Conservation (phyloP, 2,888 invertebrate species). For the Iphiclides podalirius region DNA sequence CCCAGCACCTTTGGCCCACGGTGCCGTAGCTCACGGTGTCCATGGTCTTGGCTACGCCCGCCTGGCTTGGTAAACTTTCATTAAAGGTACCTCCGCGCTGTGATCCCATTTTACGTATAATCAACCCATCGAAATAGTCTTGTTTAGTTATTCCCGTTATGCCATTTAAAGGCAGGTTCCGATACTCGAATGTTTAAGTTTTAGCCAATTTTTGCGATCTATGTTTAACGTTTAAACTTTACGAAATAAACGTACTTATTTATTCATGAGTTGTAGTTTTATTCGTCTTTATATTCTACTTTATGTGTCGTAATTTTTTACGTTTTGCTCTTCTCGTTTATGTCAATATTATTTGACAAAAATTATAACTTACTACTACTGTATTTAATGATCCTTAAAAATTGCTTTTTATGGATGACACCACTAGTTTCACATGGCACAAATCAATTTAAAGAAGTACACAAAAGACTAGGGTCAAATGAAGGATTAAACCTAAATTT, state of each 20-base stretch:
- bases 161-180: conserved; percentile 1
- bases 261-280: neutral
- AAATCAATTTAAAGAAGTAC: too few species aligned
- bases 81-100: conserved; percentile 1
- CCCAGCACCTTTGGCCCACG: conserved; percentile 16
- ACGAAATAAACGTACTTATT: conserved; percentile 16
- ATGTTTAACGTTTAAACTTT: neutral
- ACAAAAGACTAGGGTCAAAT: too few species aligned
- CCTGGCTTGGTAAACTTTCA: conserved; percentile 22
- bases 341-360: too few species aligned
- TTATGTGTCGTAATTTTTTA: too few species aligned
- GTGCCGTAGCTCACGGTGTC: conserved; percentile 18
- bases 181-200: neutral
- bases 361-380: too few species aligned
- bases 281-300: too few species aligned
- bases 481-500: too few species aligned
- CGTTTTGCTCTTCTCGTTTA: too few species aligned
- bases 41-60: conserved; percentile 24
- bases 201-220: neutral
- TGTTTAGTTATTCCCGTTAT: neutral
- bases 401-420: too few species aligned
- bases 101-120: neutral
- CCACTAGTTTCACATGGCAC: too few species aligned
- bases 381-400: too few species aligned
- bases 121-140: conserved; percentile 7